These are phyloP conservation scores for Oophaga sylvatica DNA, from an alignment of 2,797 vertebrate species.

Conservation along the genomic window DNA sequence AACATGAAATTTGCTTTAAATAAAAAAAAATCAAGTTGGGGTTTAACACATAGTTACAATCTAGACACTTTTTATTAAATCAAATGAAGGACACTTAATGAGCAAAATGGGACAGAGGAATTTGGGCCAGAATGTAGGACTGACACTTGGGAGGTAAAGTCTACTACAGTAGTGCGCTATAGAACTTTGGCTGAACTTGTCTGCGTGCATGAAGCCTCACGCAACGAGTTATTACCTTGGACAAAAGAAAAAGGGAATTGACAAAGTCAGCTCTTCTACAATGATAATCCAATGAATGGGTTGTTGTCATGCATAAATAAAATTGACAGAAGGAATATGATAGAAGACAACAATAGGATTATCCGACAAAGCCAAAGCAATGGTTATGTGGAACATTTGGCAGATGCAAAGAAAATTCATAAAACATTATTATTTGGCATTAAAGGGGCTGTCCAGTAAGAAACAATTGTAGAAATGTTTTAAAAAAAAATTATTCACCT, in stretches of 20 bases:
- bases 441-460: not conserved
- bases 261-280: not conserved
- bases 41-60: too few relatives aligned
- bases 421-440: not conserved
- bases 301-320: constrained; percentile 3
- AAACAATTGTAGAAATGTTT: too few relatives aligned
- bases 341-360: not conserved
- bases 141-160: too few relatives aligned
- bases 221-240: not conserved
- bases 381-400: not conserved
- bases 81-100: too few relatives aligned
- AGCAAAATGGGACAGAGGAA: too few relatives aligned
- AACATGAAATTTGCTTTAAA: too few relatives aligned
- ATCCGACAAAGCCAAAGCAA: not conserved
- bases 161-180: too few relatives aligned
- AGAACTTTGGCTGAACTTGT: too few relatives aligned
- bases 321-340: not conserved
- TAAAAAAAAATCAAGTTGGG: too few relatives aligned
- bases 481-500: too few relatives aligned
- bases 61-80: too few relatives aligned
- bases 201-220: not conserved
- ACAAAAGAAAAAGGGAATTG: not conserved
- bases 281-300: not conserved
- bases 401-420: not conserved
- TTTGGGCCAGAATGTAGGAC: too few relatives aligned